Evolutionary conservation across 2,797 vertebrate species (phyloP).

Genomic region (Gastrophryne carolinensis): DNA sequence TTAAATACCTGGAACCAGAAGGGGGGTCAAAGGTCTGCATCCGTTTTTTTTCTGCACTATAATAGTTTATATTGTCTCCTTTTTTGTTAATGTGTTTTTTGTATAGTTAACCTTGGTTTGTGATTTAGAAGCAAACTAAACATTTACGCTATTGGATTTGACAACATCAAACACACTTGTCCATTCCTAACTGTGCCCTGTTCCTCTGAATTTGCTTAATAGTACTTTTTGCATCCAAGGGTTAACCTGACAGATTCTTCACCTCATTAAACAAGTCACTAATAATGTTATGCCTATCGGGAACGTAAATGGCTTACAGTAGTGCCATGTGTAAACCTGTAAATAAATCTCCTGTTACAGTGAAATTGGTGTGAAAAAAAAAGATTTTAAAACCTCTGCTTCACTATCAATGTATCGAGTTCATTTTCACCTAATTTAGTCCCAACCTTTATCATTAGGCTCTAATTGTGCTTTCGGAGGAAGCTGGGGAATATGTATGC

Average conservation of each 20-base stretch:
- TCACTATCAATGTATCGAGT: conserved; percentile 23
- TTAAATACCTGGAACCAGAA: too few relatives aligned
- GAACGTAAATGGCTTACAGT: conserved; percentile 17
- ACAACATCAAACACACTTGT: too few relatives aligned
- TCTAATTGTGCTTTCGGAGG: conserved; percentile 10
- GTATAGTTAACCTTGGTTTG: too few relatives aligned
- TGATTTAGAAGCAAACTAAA: too few relatives aligned
- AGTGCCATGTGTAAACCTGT: conserved; percentile 27
- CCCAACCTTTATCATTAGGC: conserved; percentile 13
- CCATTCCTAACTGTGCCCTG: too few relatives aligned
- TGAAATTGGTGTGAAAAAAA: conserved; percentile 48
- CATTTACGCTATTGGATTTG: too few relatives aligned
- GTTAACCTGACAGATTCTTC: conserved; percentile 25
- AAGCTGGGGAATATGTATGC: neutral
- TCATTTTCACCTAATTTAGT: conserved; percentile 45
- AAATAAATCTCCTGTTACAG: conserved; percentile 35
- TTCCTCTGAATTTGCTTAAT: too few relatives aligned
- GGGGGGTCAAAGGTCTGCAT: too few relatives aligned
- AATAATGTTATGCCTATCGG: conserved; percentile 40
- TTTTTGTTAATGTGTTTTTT: too few relatives aligned
- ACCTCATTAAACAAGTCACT: conserved; percentile 24
- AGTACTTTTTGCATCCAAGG: neutral
- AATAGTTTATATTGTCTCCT: too few relatives aligned
- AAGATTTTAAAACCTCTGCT: conserved; percentile 15
- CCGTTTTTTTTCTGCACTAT: too few relatives aligned